These are phyloP conservation scores for Auanema sp. DNA, from an alignment of 2,888 invertebrate species.

Conservation along the genomic window DNA sequence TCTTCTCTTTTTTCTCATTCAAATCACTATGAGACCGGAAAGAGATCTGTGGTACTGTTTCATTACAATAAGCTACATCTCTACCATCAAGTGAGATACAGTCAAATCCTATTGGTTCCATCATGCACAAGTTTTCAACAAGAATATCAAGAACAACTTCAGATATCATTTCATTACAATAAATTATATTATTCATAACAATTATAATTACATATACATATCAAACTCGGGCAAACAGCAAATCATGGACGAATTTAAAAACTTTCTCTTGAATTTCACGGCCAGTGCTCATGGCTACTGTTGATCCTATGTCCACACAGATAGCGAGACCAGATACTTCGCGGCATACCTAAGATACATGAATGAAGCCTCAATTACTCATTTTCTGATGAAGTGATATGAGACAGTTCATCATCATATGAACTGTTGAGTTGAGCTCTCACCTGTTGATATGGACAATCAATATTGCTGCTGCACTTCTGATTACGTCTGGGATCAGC, in stretches of 20 bases:
- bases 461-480: conserved; percentile 30
- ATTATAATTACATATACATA: neutral
- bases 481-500: conserved; percentile 36
- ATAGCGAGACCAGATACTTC: conserved; percentile 28
- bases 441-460: conserved; percentile 45
- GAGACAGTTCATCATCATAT: neutral
- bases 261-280: conserved; percentile 31
- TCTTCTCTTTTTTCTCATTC: too few species aligned
- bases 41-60: too few species aligned
- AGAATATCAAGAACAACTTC: too few species aligned
- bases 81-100: too few species aligned
- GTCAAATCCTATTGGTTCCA: too few species aligned
- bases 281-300: conserved; percentile 17
- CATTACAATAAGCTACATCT: too few species aligned
- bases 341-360: conserved; percentile 31
- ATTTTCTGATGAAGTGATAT: too few species aligned
- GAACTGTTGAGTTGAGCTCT: neutral
- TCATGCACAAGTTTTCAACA: too few species aligned
- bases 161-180: conserved; percentile 1
- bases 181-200: neutral
- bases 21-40: too few species aligned
- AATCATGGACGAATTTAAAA: conserved; percentile 32
- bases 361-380: neutral
- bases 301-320: conserved; percentile 29
- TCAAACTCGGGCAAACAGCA: conserved; percentile 27